Evolutionary conservation across 2,888 invertebrate genomes (phyloP).

Genomic region (Bellardia pandia): DNA sequence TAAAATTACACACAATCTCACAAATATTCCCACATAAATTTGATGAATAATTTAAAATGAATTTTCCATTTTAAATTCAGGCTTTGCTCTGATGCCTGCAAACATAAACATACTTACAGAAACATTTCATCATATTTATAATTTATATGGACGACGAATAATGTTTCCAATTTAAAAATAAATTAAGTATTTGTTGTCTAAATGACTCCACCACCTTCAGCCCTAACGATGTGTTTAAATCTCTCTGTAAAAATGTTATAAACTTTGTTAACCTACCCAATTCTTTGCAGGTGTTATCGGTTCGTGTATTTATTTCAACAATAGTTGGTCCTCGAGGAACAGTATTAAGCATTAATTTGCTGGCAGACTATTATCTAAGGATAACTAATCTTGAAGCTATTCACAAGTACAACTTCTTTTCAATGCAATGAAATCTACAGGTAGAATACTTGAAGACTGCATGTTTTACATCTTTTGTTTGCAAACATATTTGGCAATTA

Average conservation of each 20-base stretch:
- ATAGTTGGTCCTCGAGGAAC: too few species aligned
- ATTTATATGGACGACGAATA: not conserved
- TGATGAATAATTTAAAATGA: constrained; percentile 53
- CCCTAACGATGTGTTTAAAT: constrained; percentile 6
- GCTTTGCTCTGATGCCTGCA: not conserved
- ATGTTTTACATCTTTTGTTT: too few species aligned
- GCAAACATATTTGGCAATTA: too few species aligned
- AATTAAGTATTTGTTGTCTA: constrained; percentile 32
- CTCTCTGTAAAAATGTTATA: not conserved
- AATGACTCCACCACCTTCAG: constrained; percentile 2
- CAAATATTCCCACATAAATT: constrained; percentile 22
- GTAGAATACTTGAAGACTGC: too few species aligned
- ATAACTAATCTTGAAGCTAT: too few species aligned
- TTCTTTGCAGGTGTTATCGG: not conserved
- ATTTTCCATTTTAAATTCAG: constrained; percentile 37
- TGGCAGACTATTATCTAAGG: too few species aligned
- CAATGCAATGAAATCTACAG: too few species aligned
- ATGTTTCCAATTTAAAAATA: constrained; percentile 32
- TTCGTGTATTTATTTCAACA: not conserved
- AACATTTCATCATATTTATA: constrained; percentile 11
- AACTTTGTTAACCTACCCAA: not conserved
- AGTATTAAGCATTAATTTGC: too few species aligned
- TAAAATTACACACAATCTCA: constrained; percentile 10
- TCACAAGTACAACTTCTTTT: too few species aligned
- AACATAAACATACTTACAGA: not conserved